These are phyloP conservation scores for Tetramorium simillimum DNA, from an alignment of 1,140 invertebrate genomes.

Conservation along the genomic window DNA sequence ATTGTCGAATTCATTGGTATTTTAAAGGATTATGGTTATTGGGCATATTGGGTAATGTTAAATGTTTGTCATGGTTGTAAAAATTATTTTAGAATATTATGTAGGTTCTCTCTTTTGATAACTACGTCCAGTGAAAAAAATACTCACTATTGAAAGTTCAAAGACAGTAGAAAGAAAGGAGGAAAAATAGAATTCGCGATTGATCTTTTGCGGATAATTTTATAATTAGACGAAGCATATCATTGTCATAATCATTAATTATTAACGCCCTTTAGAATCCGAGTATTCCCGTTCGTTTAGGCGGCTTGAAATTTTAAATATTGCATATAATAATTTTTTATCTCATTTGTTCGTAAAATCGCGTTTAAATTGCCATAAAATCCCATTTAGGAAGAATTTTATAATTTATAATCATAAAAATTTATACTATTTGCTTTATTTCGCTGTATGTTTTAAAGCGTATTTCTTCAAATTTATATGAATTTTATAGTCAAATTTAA, in stretches of 20 bases:
- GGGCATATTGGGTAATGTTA: conserved; percentile 6
- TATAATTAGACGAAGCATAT: conserved; percentile 43
- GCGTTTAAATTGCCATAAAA: background rate
- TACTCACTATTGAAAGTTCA: conserved; percentile 31
- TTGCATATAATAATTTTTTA: background rate
- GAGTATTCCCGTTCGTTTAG: conserved; percentile 1
- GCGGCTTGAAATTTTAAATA: conserved; percentile 18
- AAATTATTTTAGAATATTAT: conserved; percentile 43
- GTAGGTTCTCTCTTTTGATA: conserved; percentile 21
- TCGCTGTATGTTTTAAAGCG: background rate
- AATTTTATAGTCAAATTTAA: background rate
- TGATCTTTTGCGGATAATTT: conserved; percentile 17
- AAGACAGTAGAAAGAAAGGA: background rate
- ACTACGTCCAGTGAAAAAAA: conserved; percentile 1
- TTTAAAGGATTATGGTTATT: conserved; percentile 6
- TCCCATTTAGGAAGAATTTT: background rate
- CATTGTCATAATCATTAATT: conserved; percentile 57
- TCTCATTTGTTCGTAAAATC: background rate
- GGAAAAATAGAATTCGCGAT: conserved; percentile 12
- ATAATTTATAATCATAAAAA: conserved; percentile 1
- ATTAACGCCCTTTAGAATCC: background rate
- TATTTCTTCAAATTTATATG: background rate
- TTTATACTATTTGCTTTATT: background rate
- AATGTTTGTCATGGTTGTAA: background rate
- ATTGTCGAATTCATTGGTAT: background rate